Evolutionary conservation across 1,140 invertebrate species (phyloP).

Genomic region (Linepithema humile): DNA sequence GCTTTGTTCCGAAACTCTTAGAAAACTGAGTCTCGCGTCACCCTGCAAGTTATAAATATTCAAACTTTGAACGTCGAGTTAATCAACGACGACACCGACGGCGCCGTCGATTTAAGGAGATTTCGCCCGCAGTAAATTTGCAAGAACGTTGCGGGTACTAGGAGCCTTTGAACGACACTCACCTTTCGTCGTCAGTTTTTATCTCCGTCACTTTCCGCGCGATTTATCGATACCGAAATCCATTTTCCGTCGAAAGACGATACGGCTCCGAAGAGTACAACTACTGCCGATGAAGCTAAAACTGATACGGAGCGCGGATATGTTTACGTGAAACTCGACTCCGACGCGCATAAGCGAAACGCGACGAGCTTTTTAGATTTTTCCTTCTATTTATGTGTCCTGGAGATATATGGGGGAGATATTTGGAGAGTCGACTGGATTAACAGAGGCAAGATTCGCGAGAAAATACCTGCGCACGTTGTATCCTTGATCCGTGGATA

Average conservation of each 20-base stretch:
- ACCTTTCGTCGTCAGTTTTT: slow-evolving; percentile 20
- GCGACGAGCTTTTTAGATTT: neutral
- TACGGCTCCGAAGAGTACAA: neutral
- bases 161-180: slow-evolving; percentile 53
- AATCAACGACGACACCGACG: slow-evolving; percentile 52
- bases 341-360: neutral
- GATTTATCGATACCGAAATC: slow-evolving; percentile 28
- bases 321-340: neutral
- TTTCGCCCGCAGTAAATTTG: slow-evolving; percentile 23
- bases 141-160: slow-evolving; percentile 40
- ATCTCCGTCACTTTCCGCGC: neutral
- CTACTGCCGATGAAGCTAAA: neutral
- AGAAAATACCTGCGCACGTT: neutral
- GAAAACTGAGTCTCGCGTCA: neutral
- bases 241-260: neutral
- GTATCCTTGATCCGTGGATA: slow-evolving; percentile 28
- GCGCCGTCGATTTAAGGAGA: slow-evolving; percentile 48
- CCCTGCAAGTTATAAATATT: slow-evolving; percentile 61
- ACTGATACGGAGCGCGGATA: neutral
- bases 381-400: neutral
- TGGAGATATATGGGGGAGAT: neutral
- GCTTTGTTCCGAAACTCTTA: slow-evolving; percentile 55
- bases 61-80: slow-evolving; percentile 61
- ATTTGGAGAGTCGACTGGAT: neutral
- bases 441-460: neutral